A percentile compares a stretch with the other conserved stretches of the same genome.
These are phyloP conservation scores for Crossocerus cetratus DNA, from an alignment of 2,888 invertebrate species.

Conservation along the genomic window DNA sequence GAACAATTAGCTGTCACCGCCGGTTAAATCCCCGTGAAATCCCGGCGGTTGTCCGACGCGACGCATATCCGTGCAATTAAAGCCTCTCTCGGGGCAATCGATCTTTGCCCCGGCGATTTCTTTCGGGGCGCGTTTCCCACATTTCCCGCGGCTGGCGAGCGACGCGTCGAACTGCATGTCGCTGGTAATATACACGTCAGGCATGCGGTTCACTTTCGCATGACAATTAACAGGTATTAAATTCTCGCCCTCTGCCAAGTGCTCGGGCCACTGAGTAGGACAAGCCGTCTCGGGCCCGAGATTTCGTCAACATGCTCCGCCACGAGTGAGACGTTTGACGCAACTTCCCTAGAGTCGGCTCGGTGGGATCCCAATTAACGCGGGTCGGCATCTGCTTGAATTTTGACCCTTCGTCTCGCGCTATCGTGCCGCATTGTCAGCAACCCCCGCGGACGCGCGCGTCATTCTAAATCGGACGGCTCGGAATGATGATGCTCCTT, in stretches of 20 bases:
- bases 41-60: neutral
- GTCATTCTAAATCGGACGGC: no score
- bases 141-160: slow-evolving; percentile 21
- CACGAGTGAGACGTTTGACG: slow-evolving; percentile 17
- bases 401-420: no score
- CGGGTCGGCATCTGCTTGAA: no score
- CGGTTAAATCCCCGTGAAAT: neutral
- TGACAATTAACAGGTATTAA: slow-evolving; percentile 59
- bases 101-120: neutral
- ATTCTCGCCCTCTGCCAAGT: slow-evolving; percentile 51
- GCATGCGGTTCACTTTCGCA: slow-evolving; percentile 37
- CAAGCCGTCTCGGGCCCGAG: slow-evolving; percentile 45
- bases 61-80: neutral
- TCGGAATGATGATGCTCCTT: no score
- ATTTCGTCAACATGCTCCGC: slow-evolving; percentile 14
- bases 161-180: neutral
- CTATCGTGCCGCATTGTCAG: no score
- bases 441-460: no score
- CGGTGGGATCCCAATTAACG: no score
- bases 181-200: slow-evolving; percentile 25
- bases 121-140: slow-evolving; percentile 8
- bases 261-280: slow-evolving; percentile 43
- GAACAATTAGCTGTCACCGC: neutral
- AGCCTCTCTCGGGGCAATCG: neutral
- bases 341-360: neutral